Evolutionary conservation across 2,888 invertebrate species (phyloP), one percentile per base, ranked within the genome.

Genomic region (Patella depressa): DNA sequence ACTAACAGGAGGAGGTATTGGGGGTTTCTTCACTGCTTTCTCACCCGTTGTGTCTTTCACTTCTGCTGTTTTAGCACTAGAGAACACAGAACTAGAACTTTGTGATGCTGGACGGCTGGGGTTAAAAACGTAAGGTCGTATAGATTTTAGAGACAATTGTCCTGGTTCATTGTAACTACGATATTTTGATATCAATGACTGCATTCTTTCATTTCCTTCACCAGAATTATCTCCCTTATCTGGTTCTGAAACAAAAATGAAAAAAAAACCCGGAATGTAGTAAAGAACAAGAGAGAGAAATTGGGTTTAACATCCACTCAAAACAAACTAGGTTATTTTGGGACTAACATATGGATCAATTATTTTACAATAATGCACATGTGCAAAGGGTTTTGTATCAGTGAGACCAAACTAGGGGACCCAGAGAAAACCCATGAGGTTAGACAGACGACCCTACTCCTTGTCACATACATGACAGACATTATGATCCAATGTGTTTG

Each of bases 121-220:
- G 7, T 59, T 77, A 54, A 73, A 73, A 11, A 85, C 81, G 34
- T 85, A 76, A 11, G 85, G 84, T 78, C 85, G 85, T 72, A 83
- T 84, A 82, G 83, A 85, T 74, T 83, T 78, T 73, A 84, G 84
- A 59, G 82, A 83, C 19, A 77, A 77, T 24, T 76, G 80, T 74
- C 80, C 78, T 17, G 77, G 78, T 57, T 84, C 85, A 65, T 86
- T 85, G 78, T 88, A 86, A 65, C 86, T 88, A 29, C 88, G 82
- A 73, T 89, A 89, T 75, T 89, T 89, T 19, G 88, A 87, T 57
- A 89, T 88, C 15, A 89, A 80, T 45, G 84, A 86, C 75, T 89
- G 88, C 11, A 89, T 81, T 29, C 87, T 78, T 75, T 85, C 86
- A 7, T 85, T 83, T 55, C 86, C 86, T 72, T 83, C 81, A 19